phyloP scores from a whole-genome alignment of 2,113 vertebrate species.

The Spheniscus mendiculus region DNA sequence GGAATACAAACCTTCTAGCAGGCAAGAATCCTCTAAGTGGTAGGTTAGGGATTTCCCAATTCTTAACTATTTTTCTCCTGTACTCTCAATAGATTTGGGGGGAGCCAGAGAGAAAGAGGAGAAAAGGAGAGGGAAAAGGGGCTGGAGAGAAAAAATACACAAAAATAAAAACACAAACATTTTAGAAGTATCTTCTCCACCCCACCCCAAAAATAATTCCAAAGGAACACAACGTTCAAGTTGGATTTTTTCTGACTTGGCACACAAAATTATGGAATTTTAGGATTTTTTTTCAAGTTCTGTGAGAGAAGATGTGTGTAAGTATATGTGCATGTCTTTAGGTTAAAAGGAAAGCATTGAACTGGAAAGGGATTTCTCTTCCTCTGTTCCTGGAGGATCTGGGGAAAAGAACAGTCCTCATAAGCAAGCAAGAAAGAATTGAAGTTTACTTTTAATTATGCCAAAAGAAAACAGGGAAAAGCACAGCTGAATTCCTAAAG shows the following conservation, averaged over 20 bases:
- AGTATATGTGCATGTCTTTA: not conserved
- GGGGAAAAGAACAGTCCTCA: not conserved
- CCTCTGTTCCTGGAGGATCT: not conserved
- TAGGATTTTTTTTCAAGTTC: not conserved
- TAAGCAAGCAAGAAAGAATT: not conserved
- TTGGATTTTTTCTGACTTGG: not conserved
- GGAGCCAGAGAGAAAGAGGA: not conserved
- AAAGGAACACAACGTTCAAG: not conserved
- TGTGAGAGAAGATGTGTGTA: not conserved
- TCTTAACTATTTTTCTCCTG: not conserved
- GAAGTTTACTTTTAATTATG: constrained; percentile 40
- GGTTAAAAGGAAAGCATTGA: not conserved
- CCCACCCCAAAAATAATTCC: not conserved
- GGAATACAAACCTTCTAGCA: not conserved
- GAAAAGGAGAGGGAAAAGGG: not conserved
- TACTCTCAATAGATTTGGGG: not conserved
- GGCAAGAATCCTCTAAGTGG: not conserved
- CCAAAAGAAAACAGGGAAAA: constrained; percentile 17
- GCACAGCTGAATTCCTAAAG: constrained; percentile 3
- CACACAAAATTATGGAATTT: not conserved
- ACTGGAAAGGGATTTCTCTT: constrained; percentile 1
- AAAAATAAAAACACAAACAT: not conserved
- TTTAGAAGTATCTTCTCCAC: not conserved
- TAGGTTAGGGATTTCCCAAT: not conserved
- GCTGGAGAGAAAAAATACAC: not conserved